These are phyloP conservation scores for Mylabris phalerata DNA, from an alignment of 1,140 invertebrate genomes.

Conservation along the genomic window DNA sequence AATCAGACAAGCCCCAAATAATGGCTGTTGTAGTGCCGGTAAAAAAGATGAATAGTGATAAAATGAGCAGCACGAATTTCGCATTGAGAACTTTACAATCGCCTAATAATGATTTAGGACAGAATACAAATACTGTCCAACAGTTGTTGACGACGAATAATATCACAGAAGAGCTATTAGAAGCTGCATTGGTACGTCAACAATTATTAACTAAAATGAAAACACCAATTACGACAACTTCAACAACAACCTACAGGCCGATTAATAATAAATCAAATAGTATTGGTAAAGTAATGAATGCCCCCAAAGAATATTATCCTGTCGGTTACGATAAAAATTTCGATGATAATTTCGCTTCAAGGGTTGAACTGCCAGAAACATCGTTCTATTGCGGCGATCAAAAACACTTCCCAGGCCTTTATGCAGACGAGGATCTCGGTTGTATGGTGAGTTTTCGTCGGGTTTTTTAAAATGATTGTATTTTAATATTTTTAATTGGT, in stretches of 20 bases:
- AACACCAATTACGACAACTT: conserved; percentile 22
- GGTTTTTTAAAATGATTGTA: no score
- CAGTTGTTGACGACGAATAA: conserved; percentile 29
- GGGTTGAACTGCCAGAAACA: conserved; percentile 78
- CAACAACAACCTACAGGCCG: conserved; percentile 27
- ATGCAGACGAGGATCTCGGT: conserved; percentile 82
- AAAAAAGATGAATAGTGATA: conserved; percentile 27
- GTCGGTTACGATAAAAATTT: conserved; percentile 81
- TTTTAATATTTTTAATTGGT: no score
- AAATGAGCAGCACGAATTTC: conserved; percentile 35
- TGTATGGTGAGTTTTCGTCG: conserved; percentile 67
- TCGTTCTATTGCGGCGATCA: conserved; percentile 82
- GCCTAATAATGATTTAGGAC: conserved; percentile 18
- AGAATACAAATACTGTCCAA: conserved; percentile 21
- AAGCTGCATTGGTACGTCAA: conserved; percentile 40
- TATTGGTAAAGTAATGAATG: conserved; percentile 76
- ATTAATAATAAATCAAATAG: conserved; percentile 32
- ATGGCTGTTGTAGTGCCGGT: conserved; percentile 31
- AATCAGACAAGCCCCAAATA: conserved; percentile 16
- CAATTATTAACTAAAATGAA: conserved; percentile 24
- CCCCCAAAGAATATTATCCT: conserved; percentile 80
- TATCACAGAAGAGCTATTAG: conserved; percentile 41
- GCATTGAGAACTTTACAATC: conserved; percentile 27
- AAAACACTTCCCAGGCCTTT: conserved; percentile 83
- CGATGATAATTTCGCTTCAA: conserved; percentile 76